Evolutionary conservation across 2,113 vertebrate genomes (phyloP).

Genomic region (Narcine bancroftii): DNA sequence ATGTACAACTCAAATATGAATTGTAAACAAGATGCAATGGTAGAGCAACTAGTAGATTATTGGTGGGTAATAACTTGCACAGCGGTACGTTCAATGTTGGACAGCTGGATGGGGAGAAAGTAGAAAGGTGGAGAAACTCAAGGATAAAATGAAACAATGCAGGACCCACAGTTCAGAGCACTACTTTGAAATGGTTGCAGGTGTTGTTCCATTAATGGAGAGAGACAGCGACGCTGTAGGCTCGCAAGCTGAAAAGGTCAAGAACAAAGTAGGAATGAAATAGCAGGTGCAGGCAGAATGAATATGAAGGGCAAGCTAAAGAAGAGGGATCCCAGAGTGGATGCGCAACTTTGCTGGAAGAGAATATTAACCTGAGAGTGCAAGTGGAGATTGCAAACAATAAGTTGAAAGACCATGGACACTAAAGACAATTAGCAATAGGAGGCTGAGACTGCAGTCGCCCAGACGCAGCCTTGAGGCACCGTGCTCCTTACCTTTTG

Average conservation of each 20-base stretch:
- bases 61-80: background rate
- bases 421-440: background rate
- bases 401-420: background rate
- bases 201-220: background rate
- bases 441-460: background rate
- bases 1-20: background rate
- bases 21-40: background rate
- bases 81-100: background rate
- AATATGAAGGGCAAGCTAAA: background rate
- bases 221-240: background rate
- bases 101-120: background rate
- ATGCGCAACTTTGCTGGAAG: background rate
- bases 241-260: background rate
- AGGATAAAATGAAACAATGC: background rate
- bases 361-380: conserved; percentile 7
- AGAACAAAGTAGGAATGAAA: background rate
- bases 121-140: background rate
- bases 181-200: background rate
- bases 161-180: background rate
- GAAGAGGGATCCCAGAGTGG: background rate
- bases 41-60: background rate
- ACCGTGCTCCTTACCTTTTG: background rate
- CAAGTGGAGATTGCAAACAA: background rate
- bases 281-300: background rate
- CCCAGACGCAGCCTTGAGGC: background rate